A percentile compares a stretch with the other conserved stretches of the same genome.
These are phyloP conservation scores for Saccopteryx bilineata DNA, from an alignment of 2,113 vertebrate species.

Conservation along the genomic window DNA sequence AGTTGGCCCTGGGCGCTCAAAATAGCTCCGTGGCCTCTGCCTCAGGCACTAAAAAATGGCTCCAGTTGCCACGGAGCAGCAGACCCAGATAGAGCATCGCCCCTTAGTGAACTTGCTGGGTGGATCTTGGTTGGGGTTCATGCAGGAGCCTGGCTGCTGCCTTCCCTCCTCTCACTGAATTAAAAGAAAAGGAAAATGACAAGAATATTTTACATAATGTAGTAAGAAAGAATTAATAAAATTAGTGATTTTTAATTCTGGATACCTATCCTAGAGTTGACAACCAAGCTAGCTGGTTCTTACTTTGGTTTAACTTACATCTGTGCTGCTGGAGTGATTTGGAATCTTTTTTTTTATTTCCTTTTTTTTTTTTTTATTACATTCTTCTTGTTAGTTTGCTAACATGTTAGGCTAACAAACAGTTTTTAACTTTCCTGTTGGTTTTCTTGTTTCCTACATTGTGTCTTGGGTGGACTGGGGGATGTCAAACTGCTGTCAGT, in stretches of 20 bases:
- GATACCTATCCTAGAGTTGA: background rate
- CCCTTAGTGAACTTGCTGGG: no score
- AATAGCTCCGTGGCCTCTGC: no score
- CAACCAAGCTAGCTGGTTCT: background rate
- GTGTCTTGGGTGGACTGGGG: background rate
- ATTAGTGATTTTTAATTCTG: background rate
- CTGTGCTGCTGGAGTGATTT: background rate
- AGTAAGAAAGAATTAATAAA: background rate
- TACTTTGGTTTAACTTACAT: constrained; percentile 15
- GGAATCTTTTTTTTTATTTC: background rate
- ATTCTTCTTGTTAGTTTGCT: background rate
- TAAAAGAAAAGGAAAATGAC: background rate
- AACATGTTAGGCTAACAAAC: background rate
- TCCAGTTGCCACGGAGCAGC: no score
- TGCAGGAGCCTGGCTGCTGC: no score
- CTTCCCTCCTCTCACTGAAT: no score
- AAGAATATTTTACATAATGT: background rate
- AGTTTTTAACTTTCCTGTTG: background rate
- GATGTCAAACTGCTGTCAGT: background rate
- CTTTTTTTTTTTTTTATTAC: background rate
- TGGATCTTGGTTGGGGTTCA: no score
- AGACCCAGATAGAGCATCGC: no score
- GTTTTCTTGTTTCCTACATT: background rate
- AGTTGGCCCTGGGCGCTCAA: no score
- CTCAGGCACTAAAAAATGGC: no score